Conservation (phyloP, 2,888 invertebrate genomes). For the Aelia acuminata region DNA sequence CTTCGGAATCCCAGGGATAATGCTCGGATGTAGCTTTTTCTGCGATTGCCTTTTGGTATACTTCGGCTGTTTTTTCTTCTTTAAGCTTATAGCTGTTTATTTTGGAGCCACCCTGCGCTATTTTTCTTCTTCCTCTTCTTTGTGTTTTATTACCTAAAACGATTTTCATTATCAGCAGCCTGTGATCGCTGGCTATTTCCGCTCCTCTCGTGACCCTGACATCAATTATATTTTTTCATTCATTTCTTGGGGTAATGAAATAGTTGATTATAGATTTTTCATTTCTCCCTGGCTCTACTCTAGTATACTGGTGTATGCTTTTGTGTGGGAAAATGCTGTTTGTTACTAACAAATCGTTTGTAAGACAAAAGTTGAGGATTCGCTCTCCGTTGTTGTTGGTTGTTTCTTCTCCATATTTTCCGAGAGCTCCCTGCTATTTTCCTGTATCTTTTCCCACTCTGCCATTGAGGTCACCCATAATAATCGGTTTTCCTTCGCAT, state of each 20-base stretch:
- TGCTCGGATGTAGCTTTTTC: too few relatives aligned
- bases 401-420: background rate
- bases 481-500: too few relatives aligned
- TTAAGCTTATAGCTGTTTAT: too few relatives aligned
- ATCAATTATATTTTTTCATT: background rate
- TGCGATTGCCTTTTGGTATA: too few relatives aligned
- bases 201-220: background rate
- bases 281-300: background rate
- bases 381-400: background rate
- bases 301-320: background rate
- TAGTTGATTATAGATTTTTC: background rate
- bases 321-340: background rate
- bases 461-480: too few relatives aligned
- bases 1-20: too few relatives aligned
- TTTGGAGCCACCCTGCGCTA: too few relatives aligned
- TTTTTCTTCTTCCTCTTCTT: background rate
- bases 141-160: background rate
- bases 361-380: background rate
- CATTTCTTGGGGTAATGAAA: background rate
- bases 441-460: too few relatives aligned
- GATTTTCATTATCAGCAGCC: background rate
- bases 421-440: too few relatives aligned
- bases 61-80: too few relatives aligned
- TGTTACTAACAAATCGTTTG: background rate
- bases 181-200: background rate